phyloP scores from a whole-genome alignment of 2,113 vertebrate species.

The Atractosteus spatula region DNA sequence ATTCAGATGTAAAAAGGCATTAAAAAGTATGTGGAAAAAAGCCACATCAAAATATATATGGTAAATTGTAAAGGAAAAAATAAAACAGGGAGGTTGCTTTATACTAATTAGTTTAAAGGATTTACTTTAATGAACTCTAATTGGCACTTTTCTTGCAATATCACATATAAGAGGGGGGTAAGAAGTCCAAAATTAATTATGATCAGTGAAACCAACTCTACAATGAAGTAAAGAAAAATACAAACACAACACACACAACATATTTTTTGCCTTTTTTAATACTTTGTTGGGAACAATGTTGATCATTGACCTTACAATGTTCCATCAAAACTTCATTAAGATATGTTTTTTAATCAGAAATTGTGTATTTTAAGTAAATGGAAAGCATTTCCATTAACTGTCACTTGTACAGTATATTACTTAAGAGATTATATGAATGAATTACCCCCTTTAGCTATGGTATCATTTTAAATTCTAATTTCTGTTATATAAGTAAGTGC shows the following conservation, averaged over 20 bases:
- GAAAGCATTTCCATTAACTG: slow-evolving; percentile 16
- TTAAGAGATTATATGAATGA: slow-evolving; percentile 49
- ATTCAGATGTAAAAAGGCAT: too few species aligned
- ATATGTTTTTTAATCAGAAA: slow-evolving; percentile 21
- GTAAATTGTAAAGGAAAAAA: too few species aligned
- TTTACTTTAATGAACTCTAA: too few species aligned
- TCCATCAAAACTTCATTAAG: slow-evolving; percentile 2
- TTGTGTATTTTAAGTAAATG: slow-evolving; percentile 19
- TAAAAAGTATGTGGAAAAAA: too few species aligned
- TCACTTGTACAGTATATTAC: slow-evolving; percentile 14
- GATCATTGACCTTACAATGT: slow-evolving; percentile 6
- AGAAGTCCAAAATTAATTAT: too few species aligned
- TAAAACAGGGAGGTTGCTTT: too few species aligned
- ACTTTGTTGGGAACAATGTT: background rate
- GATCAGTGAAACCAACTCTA: too few species aligned
- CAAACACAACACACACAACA: slow-evolving; percentile 4
- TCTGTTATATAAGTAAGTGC: slow-evolving; percentile 57
- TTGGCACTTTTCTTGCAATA: too few species aligned
- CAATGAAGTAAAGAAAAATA: background rate
- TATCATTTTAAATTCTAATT: slow-evolving; percentile 41
- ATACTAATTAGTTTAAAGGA: too few species aligned
- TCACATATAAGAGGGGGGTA: too few species aligned
- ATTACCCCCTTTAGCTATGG: slow-evolving; percentile 46
- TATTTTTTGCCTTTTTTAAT: background rate
- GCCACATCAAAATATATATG: too few species aligned